phyloP scores from a whole-genome alignment of 1,140 invertebrate genomes.

The Eubasilissa regina region DNA sequence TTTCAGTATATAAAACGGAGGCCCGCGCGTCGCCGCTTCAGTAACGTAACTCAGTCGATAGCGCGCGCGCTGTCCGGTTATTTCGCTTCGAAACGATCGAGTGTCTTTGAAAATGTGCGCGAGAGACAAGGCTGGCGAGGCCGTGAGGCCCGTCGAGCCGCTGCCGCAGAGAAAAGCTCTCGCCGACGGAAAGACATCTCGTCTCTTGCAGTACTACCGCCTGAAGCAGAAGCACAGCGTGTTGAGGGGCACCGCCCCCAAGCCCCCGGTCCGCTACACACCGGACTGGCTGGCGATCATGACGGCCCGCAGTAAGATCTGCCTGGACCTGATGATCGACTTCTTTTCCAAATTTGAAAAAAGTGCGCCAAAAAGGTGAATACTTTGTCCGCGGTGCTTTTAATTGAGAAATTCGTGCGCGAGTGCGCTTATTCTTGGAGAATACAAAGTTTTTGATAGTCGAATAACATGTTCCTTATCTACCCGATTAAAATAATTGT shows the following conservation, averaged over 20 bases:
- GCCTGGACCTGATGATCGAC: conserved; percentile 1
- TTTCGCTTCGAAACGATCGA: neutral
- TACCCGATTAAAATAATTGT: too few species aligned
- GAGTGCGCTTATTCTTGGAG: too few species aligned
- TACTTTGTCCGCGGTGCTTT: neutral
- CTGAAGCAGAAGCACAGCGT: conserved; percentile 55
- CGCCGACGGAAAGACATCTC: neutral
- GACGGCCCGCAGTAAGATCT: conserved; percentile 30
- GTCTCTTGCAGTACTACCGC: conserved; percentile 39
- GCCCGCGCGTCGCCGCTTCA: too few species aligned
- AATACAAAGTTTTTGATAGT: too few species aligned
- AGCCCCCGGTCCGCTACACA: conserved; percentile 16
- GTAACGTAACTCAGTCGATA: neutral
- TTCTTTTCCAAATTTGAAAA: conserved; percentile 20
- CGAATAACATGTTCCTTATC: too few species aligned
- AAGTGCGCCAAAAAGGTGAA: conserved; percentile 30
- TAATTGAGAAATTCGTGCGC: too few species aligned
- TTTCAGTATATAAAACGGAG: conserved; percentile 18
- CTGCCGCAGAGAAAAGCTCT: conserved; percentile 3
- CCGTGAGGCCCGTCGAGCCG: neutral
- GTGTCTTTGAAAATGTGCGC: conserved; percentile 53
- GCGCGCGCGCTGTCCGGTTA: conserved; percentile 25
- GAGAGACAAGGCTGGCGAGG: conserved; percentile 48
- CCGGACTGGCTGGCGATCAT: conserved; percentile 48
- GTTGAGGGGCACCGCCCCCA: neutral